Evolutionary conservation across 2,888 invertebrate species (phyloP).

Genomic region (Lypha dubia): DNA sequence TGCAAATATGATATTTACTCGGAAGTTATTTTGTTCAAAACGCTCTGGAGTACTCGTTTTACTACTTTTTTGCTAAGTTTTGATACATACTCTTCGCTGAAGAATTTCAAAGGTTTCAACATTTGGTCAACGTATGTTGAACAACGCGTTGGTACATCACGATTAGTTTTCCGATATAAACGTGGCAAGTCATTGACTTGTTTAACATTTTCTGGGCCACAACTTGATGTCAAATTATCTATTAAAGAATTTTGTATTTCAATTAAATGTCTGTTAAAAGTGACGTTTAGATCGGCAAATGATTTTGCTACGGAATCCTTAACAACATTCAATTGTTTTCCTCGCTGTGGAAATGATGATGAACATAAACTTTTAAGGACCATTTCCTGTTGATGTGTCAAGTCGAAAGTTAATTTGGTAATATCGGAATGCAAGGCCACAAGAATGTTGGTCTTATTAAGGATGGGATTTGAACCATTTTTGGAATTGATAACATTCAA

Average conservation of each 20-base stretch:
- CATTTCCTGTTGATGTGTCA: conserved; percentile 86
- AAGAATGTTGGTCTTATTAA: conserved; percentile 75
- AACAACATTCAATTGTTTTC: conserved; percentile 61
- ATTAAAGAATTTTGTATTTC: conserved; percentile 87
- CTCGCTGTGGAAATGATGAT: conserved; percentile 72
- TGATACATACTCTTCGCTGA: conserved; percentile 83
- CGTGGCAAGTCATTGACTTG: conserved; percentile 97
- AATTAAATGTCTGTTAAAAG: conserved; percentile 74
- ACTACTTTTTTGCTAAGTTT: conserved; percentile 78
- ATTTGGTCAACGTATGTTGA: conserved; percentile 91
- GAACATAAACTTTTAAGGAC: conserved; percentile 85
- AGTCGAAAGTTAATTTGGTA: conserved; percentile 74
- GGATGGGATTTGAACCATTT: conserved; percentile 60
- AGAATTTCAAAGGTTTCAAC: conserved; percentile 84
- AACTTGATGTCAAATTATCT: conserved; percentile 90
- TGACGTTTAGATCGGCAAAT: conserved; percentile 75
- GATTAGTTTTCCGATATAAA: conserved; percentile 95
- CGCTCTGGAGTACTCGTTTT: conserved; percentile 76
- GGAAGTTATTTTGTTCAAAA: conserved; percentile 84
- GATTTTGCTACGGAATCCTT: conserved; percentile 77
- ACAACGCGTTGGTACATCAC: conserved; percentile 91
- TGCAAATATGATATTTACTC: conserved; percentile 84
- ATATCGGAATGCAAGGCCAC: conserved; percentile 79
- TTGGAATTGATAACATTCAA: conserved; percentile 80
- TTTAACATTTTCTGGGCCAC: conserved; percentile 87